A percentile compares a stretch with the other conserved stretches of the same genome.
phyloP scores from a whole-genome alignment of 1,140 invertebrate species.

The Cyrtorhinus lividipennis region DNA sequence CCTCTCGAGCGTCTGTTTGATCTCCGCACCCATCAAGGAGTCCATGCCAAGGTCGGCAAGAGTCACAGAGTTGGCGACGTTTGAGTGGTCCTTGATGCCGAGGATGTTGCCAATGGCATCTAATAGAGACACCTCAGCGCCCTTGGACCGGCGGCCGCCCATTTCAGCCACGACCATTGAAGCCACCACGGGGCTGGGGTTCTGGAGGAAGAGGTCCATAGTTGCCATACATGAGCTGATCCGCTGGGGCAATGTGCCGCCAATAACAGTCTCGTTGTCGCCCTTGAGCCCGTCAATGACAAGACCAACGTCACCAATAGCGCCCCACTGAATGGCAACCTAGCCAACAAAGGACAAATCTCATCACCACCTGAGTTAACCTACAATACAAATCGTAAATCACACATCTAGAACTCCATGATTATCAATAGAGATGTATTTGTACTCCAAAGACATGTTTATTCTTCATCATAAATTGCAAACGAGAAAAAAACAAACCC shows the following conservation, averaged over 20 bases:
- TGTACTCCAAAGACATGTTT: no score
- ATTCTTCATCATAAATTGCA: no score
- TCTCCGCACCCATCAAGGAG: slow-evolving; percentile 94
- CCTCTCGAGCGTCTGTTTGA: slow-evolving; percentile 88
- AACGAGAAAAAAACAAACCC: no score
- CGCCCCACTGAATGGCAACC: slow-evolving; percentile 92
- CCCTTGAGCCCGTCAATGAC: slow-evolving; percentile 69
- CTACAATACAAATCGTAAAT: no score
- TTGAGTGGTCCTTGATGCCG: slow-evolving; percentile 70
- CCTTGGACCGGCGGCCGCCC: slow-evolving; percentile 34
- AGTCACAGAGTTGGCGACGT: slow-evolving; percentile 52
- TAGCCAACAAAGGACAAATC: slow-evolving; percentile 10
- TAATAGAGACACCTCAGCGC: slow-evolving; percentile 36
- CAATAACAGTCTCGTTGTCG: slow-evolving; percentile 75
- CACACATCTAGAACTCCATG: no score
- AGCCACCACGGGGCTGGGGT: slow-evolving; percentile 63
- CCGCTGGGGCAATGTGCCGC: slow-evolving; percentile 83
- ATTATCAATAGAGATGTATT: no score
- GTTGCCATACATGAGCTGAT: slow-evolving; percentile 74
- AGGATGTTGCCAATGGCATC: slow-evolving; percentile 71
- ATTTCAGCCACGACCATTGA: slow-evolving; percentile 66
- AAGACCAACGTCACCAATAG: slow-evolving; percentile 90
- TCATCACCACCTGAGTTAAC: background rate
- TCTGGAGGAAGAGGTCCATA: slow-evolving; percentile 64
- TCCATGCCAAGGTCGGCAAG: slow-evolving; percentile 92